Evolutionary conservation across 1,140 invertebrate species (phyloP), one percentile per base, ranked within the genome.

Genomic region (Homalodisca vitripennis): DNA sequence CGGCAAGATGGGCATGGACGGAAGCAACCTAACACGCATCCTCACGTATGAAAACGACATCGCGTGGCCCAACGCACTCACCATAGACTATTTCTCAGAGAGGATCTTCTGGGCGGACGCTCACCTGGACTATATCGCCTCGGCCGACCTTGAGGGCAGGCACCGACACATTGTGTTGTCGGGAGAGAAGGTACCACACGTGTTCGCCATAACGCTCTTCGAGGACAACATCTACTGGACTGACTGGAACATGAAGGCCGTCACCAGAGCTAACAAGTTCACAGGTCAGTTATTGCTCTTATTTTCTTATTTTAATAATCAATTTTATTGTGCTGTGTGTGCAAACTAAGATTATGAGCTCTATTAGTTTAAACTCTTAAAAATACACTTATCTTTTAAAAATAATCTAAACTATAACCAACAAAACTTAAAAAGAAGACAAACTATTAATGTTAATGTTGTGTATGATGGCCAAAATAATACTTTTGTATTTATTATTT

Each of bases 121-220:
- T 73, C 98, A 99, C 86, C 83, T 99, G 27, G 97, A 99, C 81
- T 98, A 98, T 73, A 98, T 99, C 31, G 97, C 96, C 26, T 98
- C 89, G 66, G 87, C 92, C 2, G 94, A 98, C 81, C 84, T 98
- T 47, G 93, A 97, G 80, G 95, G 95, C 1, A 87, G 86, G 65
- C 89, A 94, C 77, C 83, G 93, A 2, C 91, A 95, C 67, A 84
- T 92, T 63, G 92, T 97, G 0, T 74, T 97, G 1, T 89, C 89
- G 0, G 94, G 94, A 1, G 77, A 82, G 3, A 84, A 86, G 51
- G 95, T 98, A 2, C 94, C 95, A 0, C 96, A 98, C 75, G 94
- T 98, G 0, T 98, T 98, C 77, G 96, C 96, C 0, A 81, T 99
- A 17, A 90, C 91, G 1, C 84, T 99, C 0, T 98, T 98, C 79